Conservation (phyloP, 2,797 vertebrate species). For the Nasua narica region DNA sequence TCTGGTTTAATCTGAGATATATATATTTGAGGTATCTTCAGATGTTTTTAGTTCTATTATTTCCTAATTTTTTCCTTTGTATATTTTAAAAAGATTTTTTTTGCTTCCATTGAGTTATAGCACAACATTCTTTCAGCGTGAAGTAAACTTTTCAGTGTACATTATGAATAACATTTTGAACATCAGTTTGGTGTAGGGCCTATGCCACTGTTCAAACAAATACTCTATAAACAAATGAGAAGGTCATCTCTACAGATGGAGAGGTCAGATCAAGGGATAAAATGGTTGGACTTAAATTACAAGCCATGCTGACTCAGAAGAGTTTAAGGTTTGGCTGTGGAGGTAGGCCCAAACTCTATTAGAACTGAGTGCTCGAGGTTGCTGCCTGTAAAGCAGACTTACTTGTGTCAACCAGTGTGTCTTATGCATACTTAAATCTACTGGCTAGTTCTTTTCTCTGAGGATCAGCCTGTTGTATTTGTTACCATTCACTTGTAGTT, state of each 20-base stretch:
- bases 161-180: conserved; percentile 32
- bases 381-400: background rate
- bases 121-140: background rate
- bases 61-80: background rate
- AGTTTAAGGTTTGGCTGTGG: background rate
- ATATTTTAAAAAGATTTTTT: background rate
- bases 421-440: background rate
- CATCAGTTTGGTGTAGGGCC: background rate
- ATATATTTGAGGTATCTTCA: background rate
- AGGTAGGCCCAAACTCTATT: background rate
- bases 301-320: background rate
- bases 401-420: background rate
- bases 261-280: background rate
- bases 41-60: background rate
- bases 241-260: background rate
- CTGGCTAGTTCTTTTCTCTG: background rate
- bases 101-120: background rate
- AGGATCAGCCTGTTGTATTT: background rate
- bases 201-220: background rate
- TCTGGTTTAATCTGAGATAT: background rate
- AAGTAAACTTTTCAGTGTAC: background rate
- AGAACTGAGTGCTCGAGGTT: background rate
- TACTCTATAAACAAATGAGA: background rate
- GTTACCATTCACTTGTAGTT: background rate
- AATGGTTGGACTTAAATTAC: background rate